Percentiles rank a stretch among this genome's conserved stretches.
These are phyloP conservation scores for Alloscopus bannaensis DNA, from an alignment of 2,888 invertebrate genomes.

Conservation along the genomic window DNA sequence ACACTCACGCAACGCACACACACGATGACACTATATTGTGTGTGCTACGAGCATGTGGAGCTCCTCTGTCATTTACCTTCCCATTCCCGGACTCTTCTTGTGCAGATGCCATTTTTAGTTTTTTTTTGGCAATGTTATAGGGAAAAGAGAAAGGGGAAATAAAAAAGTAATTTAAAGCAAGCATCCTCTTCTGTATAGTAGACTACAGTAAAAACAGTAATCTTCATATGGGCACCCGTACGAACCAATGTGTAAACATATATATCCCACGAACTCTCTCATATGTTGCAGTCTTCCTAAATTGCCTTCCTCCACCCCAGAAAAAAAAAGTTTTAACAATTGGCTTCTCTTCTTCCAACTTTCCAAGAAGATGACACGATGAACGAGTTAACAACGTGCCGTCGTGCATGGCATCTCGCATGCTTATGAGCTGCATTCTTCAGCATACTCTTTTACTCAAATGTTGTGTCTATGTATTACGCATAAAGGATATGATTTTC, in stretches of 20 bases:
- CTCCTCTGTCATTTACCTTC: slow-evolving; percentile 38
- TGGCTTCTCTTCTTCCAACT: slow-evolving; percentile 20
- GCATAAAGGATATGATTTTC: no score
- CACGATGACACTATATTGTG: no score
- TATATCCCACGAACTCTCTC: neutral
- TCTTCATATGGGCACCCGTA: no score
- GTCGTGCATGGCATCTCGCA: slow-evolving; percentile 24
- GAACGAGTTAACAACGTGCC: slow-evolving; percentile 52
- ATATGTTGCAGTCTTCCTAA: slow-evolving; percentile 10
- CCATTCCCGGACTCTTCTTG: neutral
- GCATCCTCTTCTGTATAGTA: no score
- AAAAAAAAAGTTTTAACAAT: slow-evolving; percentile 51
- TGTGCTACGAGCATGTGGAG: no score
- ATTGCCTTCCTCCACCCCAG: slow-evolving; percentile 13
- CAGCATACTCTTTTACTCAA: no score
- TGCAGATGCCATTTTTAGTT: slow-evolving; percentile 13
- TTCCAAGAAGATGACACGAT: slow-evolving; percentile 39
- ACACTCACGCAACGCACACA: no score
- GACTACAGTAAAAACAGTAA: no score
- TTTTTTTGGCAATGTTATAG: slow-evolving; percentile 50
- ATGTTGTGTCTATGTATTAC: no score
- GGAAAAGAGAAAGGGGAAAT: slow-evolving; percentile 38
- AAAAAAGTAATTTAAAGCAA: slow-evolving; percentile 54
- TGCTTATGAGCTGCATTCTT: slow-evolving; percentile 22
- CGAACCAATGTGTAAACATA: no score